Percentiles rank a stretch among this genome's conserved stretches.
Evolutionary conservation across 2,113 vertebrate species (phyloP).

Genomic region (Ranitomeya variabilis): DNA sequence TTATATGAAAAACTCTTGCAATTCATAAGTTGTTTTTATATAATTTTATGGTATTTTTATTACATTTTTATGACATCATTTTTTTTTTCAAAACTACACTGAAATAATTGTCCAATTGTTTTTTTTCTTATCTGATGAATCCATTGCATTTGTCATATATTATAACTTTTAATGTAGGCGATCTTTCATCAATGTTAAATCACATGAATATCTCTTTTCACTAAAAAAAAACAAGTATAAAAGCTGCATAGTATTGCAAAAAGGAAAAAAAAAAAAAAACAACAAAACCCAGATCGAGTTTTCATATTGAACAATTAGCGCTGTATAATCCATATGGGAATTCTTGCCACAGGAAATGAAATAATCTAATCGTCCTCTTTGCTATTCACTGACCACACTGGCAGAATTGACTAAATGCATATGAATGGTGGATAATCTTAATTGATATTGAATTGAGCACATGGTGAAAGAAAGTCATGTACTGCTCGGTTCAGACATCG

Average conservation of each 20-base stretch:
- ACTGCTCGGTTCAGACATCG: conserved; percentile 6
- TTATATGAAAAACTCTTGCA: too few relatives aligned
- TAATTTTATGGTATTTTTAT: too few relatives aligned
- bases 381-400: conserved; percentile 35
- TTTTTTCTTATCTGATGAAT: too few relatives aligned
- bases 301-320: neutral
- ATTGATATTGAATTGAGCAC: conserved; percentile 53
- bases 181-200: neutral
- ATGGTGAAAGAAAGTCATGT: conserved; percentile 37
- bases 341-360: conserved; percentile 54
- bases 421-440: conserved; percentile 46
- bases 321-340: conserved; percentile 43
- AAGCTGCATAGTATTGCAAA: neutral
- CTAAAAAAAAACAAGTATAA: neutral
- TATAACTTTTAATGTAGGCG: too few relatives aligned
- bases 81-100: neutral
- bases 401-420: conserved; percentile 43
- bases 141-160: too few relatives aligned
- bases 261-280: neutral
- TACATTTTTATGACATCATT: neutral
- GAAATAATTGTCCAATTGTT: too few relatives aligned
- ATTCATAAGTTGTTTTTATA: too few relatives aligned
- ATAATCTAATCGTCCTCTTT: conserved; percentile 53
- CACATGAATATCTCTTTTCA: neutral
- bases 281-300: neutral